Conservation (phyloP, 2,888 invertebrate species). For the Nomada lathburiana region DNA sequence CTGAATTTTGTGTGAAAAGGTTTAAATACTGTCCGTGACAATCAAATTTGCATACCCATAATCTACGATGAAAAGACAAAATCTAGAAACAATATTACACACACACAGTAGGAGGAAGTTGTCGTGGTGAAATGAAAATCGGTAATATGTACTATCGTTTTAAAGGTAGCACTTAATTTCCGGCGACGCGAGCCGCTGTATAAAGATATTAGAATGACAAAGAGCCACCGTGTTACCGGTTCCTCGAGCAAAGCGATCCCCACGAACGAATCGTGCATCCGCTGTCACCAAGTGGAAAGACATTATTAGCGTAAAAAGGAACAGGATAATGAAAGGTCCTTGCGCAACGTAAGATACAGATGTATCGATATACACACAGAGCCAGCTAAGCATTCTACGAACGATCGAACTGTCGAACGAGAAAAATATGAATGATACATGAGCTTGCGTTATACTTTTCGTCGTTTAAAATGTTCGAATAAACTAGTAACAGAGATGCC, state of each 20-base stretch:
- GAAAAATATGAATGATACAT: slow-evolving; percentile 31
- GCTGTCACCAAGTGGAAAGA: slow-evolving; percentile 77
- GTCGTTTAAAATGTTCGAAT: slow-evolving; percentile 9
- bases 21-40: slow-evolving; percentile 18
- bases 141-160: slow-evolving; percentile 27
- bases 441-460: slow-evolving; percentile 1
- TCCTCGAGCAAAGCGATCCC: slow-evolving; percentile 75
- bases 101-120: slow-evolving; percentile 15
- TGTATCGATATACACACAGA: slow-evolving; percentile 82
- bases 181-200: slow-evolving; percentile 52
- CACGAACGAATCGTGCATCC: slow-evolving; percentile 77
- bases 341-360: slow-evolving; percentile 75
- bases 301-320: slow-evolving; percentile 73
- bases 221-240: slow-evolving; percentile 74
- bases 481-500: not conserved
- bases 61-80: slow-evolving; percentile 32
- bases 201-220: slow-evolving; percentile 72
- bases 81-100: slow-evolving; percentile 26
- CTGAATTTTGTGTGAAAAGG: slow-evolving; percentile 1
- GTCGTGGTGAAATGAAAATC: slow-evolving; percentile 17
- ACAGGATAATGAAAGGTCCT: slow-evolving; percentile 63
- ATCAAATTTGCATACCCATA: slow-evolving; percentile 17
- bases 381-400: slow-evolving; percentile 82
- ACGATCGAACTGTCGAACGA: slow-evolving; percentile 76
- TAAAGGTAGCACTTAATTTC: slow-evolving; percentile 57